phyloP scores from a whole-genome alignment of 2,888 invertebrate species.

The Bombyx huttoni region DNA sequence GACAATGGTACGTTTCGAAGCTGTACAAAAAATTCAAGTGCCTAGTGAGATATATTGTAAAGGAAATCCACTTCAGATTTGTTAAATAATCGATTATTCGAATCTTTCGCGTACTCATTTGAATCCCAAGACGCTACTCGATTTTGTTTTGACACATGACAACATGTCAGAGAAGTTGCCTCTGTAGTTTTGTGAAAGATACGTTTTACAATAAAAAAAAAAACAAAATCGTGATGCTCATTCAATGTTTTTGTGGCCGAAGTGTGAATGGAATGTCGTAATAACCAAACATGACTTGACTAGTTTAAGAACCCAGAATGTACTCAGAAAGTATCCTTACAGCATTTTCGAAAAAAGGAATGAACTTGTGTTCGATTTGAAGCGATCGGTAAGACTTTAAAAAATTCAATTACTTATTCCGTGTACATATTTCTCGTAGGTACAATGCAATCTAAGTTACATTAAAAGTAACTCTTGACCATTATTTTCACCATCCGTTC shows the following conservation, averaged over 20 bases:
- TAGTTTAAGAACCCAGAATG: constrained; percentile 15
- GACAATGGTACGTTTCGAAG: neutral
- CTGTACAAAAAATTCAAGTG: constrained; percentile 7
- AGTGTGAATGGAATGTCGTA: constrained; percentile 36
- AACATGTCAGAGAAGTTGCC: constrained; percentile 35
- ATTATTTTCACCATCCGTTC: no score
- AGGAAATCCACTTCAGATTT: constrained; percentile 9
- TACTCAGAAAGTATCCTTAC: constrained; percentile 2
- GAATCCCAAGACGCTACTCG: constrained; percentile 62
- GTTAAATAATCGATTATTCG: neutral
- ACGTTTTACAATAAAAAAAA: constrained; percentile 23
- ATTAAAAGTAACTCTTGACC: no score
- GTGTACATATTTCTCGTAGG: no score
- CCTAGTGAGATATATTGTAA: constrained; percentile 5
- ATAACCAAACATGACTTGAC: constrained; percentile 42
- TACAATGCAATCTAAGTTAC: no score
- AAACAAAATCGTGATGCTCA: constrained; percentile 28
- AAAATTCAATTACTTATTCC: no score
- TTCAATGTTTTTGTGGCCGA: constrained; percentile 22
- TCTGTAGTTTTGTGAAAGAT: constrained; percentile 24
- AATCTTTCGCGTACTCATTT: constrained; percentile 10
- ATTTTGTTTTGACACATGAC: constrained; percentile 67
- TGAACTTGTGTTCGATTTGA: constrained; percentile 3
- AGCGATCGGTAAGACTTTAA: neutral
- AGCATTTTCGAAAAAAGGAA: constrained; percentile 5